A percentile compares a stretch with the other conserved stretches of the same genome.
phyloP scores from a whole-genome alignment of 2,797 vertebrate species.

The Picus viridis region DNA sequence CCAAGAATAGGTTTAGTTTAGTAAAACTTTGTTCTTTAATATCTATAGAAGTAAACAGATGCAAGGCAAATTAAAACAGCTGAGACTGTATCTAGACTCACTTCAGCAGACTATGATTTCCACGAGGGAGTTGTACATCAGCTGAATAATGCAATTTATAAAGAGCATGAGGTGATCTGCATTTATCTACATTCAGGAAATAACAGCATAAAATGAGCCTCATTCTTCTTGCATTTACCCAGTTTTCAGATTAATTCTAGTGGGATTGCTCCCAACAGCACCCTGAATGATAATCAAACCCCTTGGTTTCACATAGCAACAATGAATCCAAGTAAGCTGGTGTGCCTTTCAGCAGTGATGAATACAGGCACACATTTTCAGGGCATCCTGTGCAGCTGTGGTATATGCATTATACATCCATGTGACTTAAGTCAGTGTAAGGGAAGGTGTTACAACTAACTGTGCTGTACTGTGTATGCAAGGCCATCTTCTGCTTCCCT shows the following conservation, averaged over 20 bases:
- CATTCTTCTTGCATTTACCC: background rate
- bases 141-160: slow-evolving; percentile 7
- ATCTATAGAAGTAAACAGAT: background rate
- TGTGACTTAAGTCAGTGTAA: background rate
- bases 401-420: background rate
- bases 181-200: slow-evolving; percentile 18
- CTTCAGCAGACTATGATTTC: background rate
- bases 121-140: background rate
- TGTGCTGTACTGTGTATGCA: fast-evolving
- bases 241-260: background rate
- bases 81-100: background rate
- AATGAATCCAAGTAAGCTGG: background rate
- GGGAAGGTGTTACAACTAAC: background rate
- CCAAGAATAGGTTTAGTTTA: background rate
- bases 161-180: background rate
- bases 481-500: fast-evolving
- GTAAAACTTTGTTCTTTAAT: background rate
- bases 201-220: background rate
- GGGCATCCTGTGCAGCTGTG: background rate
- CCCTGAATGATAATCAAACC: background rate
- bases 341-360: background rate
- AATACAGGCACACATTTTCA: background rate
- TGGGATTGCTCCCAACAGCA: slow-evolving; percentile 7
- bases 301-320: background rate
- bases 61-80: slow-evolving; percentile 12